Conservation (phyloP, 2,888 invertebrate genomes). For the Altica lythri region DNA sequence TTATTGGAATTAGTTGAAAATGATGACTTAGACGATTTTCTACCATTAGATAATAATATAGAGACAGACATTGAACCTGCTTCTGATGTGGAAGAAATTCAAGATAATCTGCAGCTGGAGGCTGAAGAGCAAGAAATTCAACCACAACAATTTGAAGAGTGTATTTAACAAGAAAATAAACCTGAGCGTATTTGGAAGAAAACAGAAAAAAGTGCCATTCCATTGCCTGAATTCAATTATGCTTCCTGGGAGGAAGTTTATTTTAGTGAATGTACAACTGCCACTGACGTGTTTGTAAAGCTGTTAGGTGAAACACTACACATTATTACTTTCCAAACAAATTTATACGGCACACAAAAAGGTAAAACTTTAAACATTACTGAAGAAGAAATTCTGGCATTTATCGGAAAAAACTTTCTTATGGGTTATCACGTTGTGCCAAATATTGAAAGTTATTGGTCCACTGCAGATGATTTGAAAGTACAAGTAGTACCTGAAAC, state of each 20-base stretch:
- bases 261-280: background rate
- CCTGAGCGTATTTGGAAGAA: conserved; percentile 1
- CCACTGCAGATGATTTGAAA: background rate
- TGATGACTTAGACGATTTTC: background rate
- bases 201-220: too few species aligned
- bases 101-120: background rate
- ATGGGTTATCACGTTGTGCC: conserved; percentile 8
- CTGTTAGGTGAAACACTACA: background rate
- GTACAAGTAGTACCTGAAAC: conserved; percentile 1
- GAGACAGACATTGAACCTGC: background rate
- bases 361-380: background rate
- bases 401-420: conserved; percentile 7
- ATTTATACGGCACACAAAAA: conserved; percentile 8
- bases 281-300: background rate
- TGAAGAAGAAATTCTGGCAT: background rate
- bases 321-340: conserved; percentile 3
- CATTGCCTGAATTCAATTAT: too few species aligned
- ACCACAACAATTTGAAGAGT: background rate
- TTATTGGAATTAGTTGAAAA: background rate
- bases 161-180: background rate
- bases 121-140: background rate
- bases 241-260: too few species aligned
- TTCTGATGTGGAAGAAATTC: background rate
- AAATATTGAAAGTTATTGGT: conserved; percentile 4
- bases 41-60: conserved; percentile 5